Evolutionary conservation across 2,797 vertebrate genomes (phyloP), one percentile per base, ranked within the genome.

Genomic region (Sebastes wilsoni): DNA sequence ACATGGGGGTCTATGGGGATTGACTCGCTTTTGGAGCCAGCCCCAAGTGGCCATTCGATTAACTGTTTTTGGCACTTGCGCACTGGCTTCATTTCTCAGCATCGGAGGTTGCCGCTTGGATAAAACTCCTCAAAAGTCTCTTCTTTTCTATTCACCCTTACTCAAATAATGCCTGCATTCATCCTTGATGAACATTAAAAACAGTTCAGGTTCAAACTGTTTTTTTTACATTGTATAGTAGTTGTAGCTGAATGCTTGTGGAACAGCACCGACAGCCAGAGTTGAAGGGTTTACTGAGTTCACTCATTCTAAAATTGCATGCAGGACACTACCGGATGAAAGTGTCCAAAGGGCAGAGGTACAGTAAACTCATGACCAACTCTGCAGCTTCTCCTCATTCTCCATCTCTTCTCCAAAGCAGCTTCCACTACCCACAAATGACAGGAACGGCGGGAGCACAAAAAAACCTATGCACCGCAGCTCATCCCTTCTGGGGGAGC

Each of bases 361-460:
- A 83, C 64, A 88, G 71, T 86, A 85, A 86, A 82, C 64, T 75
- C 42, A 59, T 42, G 59, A 83, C 77, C 62, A 36, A 61, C 60
- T 78, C 73, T 58, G 42, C 42, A 83, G 70, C 54, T 67, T 81
- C 68, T 83, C 56, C 67, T 77, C 62, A 72, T 75, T 76, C 59
- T 88, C 52, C 16, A 49, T 32, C 22, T 64, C 27, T 64, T 64
- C 64, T 78, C 59, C 30, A 62, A 75, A 81, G 58, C 68, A 66
- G 56, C 68, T 77, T 75, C 75, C 70, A 75, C 75, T 89, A 56
- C 77, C 87, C 73, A 68, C 85, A 87, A 89, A 89, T 80, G 82
- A 88, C 82, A 76, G 61, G 36, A 84, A 77, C 76, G 73, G 74
- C 14, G 4, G 77, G 80, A 86, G 74, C 61, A 78, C 66, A 79